Evolutionary conservation across 2,113 vertebrate genomes (phyloP).

Genomic region (Heteronetta atricapilla): DNA sequence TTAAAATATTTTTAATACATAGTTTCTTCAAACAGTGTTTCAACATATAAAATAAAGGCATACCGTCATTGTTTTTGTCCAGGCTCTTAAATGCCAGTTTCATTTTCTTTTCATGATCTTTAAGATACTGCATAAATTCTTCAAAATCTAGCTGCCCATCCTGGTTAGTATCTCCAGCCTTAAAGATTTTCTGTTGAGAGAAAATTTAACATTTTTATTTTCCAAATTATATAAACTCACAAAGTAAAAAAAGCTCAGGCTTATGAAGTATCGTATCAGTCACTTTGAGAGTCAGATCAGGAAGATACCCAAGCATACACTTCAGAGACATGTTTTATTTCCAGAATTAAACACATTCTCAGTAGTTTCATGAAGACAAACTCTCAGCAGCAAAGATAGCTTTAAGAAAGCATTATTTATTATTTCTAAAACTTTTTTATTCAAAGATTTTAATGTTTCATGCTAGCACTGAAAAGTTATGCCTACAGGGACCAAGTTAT

Average conservation of each 20-base stretch:
- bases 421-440: background rate
- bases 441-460: background rate
- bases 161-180: constrained; percentile 87
- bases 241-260: background rate
- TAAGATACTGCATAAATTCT: constrained; percentile 94
- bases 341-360: background rate
- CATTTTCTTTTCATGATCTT: constrained; percentile 96
- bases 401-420: background rate
- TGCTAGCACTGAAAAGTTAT: background rate
- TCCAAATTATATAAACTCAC: background rate
- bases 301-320: background rate
- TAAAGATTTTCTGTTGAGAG: constrained; percentile 88
- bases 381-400: background rate
- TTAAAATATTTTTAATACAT: background rate
- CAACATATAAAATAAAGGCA: constrained; percentile 12
- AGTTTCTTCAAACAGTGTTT: background rate
- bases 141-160: constrained; percentile 90
- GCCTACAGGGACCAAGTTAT: background rate
- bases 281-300: background rate
- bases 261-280: background rate
- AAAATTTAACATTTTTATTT: background rate
- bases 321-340: background rate
- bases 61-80: constrained; percentile 95
- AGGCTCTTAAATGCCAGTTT: constrained; percentile 92
- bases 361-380: background rate